phyloP scores from a whole-genome alignment of 2,797 vertebrate species.

The Eupleurogrammus muticus region DNA sequence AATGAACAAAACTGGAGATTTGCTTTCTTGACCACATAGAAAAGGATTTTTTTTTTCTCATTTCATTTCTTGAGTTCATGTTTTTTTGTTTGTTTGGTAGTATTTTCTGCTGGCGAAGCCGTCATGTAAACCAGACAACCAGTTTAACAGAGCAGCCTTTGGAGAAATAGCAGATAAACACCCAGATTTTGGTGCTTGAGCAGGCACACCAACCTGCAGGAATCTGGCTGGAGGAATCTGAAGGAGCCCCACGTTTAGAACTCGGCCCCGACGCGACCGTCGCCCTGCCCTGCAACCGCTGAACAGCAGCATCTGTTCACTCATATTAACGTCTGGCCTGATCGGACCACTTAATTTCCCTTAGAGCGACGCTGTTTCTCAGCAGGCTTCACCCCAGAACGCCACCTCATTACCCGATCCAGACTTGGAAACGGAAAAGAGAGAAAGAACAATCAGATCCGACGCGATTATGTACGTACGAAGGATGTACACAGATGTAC shows the following conservation, averaged over 20 bases:
- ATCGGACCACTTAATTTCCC: constrained; percentile 19
- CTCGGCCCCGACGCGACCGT: constrained; percentile 9
- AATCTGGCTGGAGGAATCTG: constrained; percentile 39
- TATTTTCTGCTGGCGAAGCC: constrained; percentile 23
- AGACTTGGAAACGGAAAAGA: background rate
- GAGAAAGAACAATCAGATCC: constrained; percentile 5
- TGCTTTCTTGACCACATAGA: constrained; percentile 27
- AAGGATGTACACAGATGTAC: constrained; percentile 2
- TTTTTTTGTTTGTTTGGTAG: constrained; percentile 18
- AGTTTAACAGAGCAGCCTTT: constrained; percentile 7
- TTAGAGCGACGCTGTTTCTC: constrained; percentile 29
- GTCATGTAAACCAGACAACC: constrained; percentile 13
- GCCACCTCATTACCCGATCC: constrained; percentile 19
- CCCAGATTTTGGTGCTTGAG: constrained; percentile 38
- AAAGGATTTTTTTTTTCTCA: constrained; percentile 1
- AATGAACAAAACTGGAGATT: constrained; percentile 26
- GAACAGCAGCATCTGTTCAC: constrained; percentile 52
- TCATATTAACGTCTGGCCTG: constrained; percentile 37
- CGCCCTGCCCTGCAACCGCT: constrained; percentile 40
- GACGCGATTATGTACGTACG: constrained; percentile 26
- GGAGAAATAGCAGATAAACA: constrained; percentile 6
- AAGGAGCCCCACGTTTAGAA: constrained; percentile 29
- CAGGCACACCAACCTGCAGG: constrained; percentile 1
- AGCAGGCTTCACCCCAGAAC: constrained; percentile 12
- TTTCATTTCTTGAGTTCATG: constrained; percentile 1